Evolutionary conservation across 2,113 vertebrate species (phyloP), one percentile per base, ranked within the genome.

Genomic region (Aspiorhynchus laticeps): DNA sequence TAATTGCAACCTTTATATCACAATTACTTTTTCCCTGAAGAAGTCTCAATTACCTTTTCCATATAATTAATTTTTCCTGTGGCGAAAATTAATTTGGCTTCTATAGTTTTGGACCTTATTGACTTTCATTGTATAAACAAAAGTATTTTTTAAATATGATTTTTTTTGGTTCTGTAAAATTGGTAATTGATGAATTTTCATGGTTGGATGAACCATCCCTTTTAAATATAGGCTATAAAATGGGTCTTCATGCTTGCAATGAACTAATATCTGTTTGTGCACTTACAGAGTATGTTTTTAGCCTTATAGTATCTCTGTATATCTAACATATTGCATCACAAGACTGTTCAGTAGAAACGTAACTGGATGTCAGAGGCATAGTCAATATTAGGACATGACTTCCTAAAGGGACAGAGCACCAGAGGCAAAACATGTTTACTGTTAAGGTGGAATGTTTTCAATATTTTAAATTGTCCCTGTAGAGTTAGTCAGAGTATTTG

Each of bases 391-490:
- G 59, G 24, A 67, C 59, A 46, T 28, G 59, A 12, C 24, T 43
- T 82, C 14, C 15, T 67, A 41, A 61, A 61, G 15, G 38, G 38
- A 26, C 31, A 65, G 59, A 8, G 14, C 36, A 31, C 28, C 17
- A 82, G 6, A 73, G 6, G 31, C 24, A 21, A 84, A 84, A 73
- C 67, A 84, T 73, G 82, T 84, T 73, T 51, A 56, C 26, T 6
- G 12, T 83, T 53, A 33, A 51, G 26, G 63, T 69, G 10, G 43
- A 69, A 83, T 53, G 80, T 51, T 82, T 83, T 26, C 69, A 67
- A 83, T 83, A 83, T 82, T 67, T 82, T 61, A 82, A 82, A 33
- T n/a, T 73, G 43, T 73, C 46, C 31, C 14, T 51, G 65, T 53
- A 36, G 43, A 71, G 31, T 24, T 24, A 56, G 24, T 43, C 19